Conservation (phyloP, 1,140 invertebrate species). For the Scaptodrosophila lebanonensis region DNA sequence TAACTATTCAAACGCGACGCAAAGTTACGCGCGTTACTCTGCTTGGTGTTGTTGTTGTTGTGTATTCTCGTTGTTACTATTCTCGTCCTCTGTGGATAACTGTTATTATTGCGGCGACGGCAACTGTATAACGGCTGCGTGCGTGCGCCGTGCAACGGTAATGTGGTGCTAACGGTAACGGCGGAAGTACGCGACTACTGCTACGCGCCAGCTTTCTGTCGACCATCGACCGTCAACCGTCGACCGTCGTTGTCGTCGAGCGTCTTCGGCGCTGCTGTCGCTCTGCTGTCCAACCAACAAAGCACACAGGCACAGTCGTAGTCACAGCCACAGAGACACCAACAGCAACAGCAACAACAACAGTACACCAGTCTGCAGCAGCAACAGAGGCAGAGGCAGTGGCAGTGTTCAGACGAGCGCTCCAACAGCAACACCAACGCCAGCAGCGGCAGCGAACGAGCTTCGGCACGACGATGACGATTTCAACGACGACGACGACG, state of each 20-base stretch:
- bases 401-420: too few species aligned
- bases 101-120: conserved; percentile 23
- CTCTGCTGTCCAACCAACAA: conserved; percentile 50
- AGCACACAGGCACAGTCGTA: conserved; percentile 53
- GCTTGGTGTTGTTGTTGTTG: neutral
- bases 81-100: conserved; percentile 32
- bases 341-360: conserved; percentile 24
- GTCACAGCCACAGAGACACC: conserved; percentile 31
- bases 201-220: too few species aligned
- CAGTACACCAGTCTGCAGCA: conserved; percentile 10
- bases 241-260: conserved; percentile 33
- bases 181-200: conserved; percentile 73
- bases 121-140: too few species aligned
- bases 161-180: conserved; percentile 70
- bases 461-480: neutral
- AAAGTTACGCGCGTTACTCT: too few species aligned
- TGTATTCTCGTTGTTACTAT: conserved; percentile 26
- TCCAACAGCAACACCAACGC: conserved; percentile 20
- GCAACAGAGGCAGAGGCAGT: neutral
- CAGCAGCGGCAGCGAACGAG: conserved; percentile 1
- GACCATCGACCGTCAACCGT: conserved; percentile 61
- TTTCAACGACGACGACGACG: conserved; percentile 1
- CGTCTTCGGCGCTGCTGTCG: conserved; percentile 40
- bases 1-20: too few species aligned
- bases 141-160: neutral